Percentiles rank a stretch among this genome's conserved stretches.
Conservation (phyloP, 2,113 vertebrate species). For the Oryzias celebensis region DNA sequence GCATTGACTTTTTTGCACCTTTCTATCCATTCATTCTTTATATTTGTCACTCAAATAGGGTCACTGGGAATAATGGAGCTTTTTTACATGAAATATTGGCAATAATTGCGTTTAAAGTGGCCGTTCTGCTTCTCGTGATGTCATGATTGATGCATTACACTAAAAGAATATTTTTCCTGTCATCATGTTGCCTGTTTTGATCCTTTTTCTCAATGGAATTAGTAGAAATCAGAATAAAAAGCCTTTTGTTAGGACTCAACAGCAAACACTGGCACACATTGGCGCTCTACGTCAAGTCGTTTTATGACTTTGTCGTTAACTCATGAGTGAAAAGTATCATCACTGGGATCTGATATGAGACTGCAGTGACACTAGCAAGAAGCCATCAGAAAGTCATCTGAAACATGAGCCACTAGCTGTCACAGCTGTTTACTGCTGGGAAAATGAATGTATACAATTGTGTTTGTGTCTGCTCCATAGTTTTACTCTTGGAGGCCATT, state of each 20-base stretch:
- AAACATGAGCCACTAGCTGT: constrained; percentile 50
- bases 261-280: neutral
- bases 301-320: constrained; percentile 5
- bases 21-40: constrained; percentile 37
- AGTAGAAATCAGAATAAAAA: neutral
- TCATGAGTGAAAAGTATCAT: neutral
- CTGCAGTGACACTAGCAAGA: constrained; percentile 20
- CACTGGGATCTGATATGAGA: constrained; percentile 1
- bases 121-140: constrained; percentile 35
- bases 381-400: constrained; percentile 40
- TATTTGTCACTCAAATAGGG: constrained; percentile 36
- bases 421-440: constrained; percentile 22
- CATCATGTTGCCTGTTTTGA: constrained; percentile 25
- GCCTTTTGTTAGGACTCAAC: neutral
- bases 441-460: constrained; percentile 29
- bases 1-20: constrained; percentile 17
- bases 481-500: constrained; percentile 12
- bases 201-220: constrained; percentile 20
- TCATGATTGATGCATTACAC: constrained; percentile 60
- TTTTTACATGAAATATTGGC: constrained; percentile 67
- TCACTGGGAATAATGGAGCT: constrained; percentile 60
- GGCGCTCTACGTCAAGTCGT: neutral
- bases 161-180: constrained; percentile 42
- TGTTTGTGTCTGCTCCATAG: constrained; percentile 23
- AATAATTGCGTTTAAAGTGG: constrained; percentile 47